Percentiles rank a stretch among this genome's conserved stretches.
Conservation (phyloP, 2,113 vertebrate genomes). For the Smithornis capensis region DNA sequence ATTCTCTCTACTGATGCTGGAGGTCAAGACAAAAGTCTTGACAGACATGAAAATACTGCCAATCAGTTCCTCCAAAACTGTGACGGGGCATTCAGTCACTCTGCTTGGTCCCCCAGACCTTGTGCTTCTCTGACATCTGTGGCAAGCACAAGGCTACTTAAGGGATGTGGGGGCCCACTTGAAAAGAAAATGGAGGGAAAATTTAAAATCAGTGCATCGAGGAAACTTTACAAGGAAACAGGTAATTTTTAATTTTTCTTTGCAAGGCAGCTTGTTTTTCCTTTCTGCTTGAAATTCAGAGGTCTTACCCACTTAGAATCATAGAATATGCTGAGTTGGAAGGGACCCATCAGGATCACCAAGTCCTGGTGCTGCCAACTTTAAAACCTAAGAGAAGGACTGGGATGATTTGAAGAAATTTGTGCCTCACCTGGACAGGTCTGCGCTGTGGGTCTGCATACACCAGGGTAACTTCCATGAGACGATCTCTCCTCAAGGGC, state of each 20-base stretch:
- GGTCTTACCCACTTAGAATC: neutral
- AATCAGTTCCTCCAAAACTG: neutral
- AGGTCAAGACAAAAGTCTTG: neutral
- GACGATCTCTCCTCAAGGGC: slow-evolving; percentile 94
- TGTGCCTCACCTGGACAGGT: slow-evolving; percentile 85
- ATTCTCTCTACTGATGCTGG: neutral
- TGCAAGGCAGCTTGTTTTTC: neutral
- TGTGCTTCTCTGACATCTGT: rapidly evolving
- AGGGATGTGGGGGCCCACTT: neutral
- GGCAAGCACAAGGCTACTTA: neutral
- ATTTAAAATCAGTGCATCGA: neutral
- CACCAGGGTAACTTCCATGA: slow-evolving; percentile 90
- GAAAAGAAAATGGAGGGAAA: neutral
- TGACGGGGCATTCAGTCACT: neutral
- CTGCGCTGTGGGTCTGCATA: slow-evolving; percentile 84
- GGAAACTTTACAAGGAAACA: neutral
- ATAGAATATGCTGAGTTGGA: neutral
- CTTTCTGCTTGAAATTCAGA: neutral
- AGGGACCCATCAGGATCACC: neutral
- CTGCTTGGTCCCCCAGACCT: neutral
- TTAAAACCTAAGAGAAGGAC: neutral
- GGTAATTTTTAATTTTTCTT: rapidly evolving
- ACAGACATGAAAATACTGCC: neutral
- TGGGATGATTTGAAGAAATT: neutral
- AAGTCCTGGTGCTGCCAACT: neutral